These are phyloP conservation scores for Lacerta agilis DNA, from an alignment of 2,797 vertebrate species.

Conservation along the genomic window DNA sequence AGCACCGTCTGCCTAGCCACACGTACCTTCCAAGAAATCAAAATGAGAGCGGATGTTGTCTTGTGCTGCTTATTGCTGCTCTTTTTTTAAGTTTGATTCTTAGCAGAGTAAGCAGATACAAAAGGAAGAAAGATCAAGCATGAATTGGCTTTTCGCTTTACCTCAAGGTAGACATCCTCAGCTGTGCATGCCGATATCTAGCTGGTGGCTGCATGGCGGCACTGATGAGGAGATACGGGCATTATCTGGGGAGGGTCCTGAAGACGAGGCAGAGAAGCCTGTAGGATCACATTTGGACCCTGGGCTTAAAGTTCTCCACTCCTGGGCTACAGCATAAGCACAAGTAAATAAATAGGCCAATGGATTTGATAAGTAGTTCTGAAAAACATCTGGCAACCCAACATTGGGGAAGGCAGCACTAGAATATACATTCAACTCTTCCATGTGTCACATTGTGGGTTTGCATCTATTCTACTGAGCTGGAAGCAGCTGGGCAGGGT, in stretches of 20 bases:
- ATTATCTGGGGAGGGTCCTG: no score
- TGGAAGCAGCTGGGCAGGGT: not conserved
- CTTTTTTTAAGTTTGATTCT: conserved; percentile 66
- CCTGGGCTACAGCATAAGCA: no score
- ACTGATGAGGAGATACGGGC: not conserved
- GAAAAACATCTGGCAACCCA: no score
- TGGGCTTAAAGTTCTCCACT: no score
- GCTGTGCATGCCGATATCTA: no score
- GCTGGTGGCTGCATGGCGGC: no score
- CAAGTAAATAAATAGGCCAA: no score
- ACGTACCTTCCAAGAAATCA: conserved; percentile 83
- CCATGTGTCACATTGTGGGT: not conserved
- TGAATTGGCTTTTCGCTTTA: not conserved
- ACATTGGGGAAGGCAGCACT: not conserved
- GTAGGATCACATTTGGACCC: no score
- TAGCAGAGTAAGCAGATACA: conserved; percentile 53
- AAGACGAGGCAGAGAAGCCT: no score
- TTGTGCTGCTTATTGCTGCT: conserved; percentile 72
- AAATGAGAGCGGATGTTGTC: conserved; percentile 84
- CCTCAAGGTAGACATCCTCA: not conserved
- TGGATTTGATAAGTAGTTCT: no score
- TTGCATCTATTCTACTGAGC: not conserved
- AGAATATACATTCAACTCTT: no score
- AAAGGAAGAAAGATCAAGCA: conserved; percentile 24
- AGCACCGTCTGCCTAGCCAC: conserved; percentile 80